Conservation (phyloP, 2,113 vertebrate genomes). For the Ameiurus melas region DNA sequence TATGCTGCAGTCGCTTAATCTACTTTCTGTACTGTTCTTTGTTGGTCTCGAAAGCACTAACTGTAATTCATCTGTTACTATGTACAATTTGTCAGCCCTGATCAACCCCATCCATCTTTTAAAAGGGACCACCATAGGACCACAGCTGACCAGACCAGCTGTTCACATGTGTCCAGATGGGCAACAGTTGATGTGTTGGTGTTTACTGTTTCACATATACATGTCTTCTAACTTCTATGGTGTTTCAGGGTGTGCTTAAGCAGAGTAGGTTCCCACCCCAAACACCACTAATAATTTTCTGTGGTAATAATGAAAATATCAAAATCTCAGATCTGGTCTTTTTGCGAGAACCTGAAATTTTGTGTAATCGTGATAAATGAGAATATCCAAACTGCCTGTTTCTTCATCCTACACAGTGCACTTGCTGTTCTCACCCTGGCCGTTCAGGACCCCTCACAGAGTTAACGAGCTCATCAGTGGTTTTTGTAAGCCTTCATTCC, state of each 20-base stretch:
- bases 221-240: neutral
- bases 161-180: constrained; percentile 20
- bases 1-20: constrained; percentile 26
- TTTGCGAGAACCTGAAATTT: neutral
- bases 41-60: neutral
- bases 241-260: too few relatives aligned
- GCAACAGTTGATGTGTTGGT: neutral
- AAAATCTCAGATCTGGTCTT: neutral
- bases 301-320: neutral
- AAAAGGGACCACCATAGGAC: neutral
- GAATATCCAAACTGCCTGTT: neutral
- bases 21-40: neutral
- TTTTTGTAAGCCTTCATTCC: constrained; percentile 2
- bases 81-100: neutral
- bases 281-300: neutral
- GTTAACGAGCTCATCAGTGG: constrained; percentile 6
- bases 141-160: neutral
- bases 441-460: neutral
- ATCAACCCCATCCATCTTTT: neutral
- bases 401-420: neutral
- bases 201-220: neutral
- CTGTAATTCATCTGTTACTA: neutral
- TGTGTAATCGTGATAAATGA: constrained; percentile 26
- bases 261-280: too few relatives aligned
- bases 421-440: neutral